Evolutionary conservation across 2,888 invertebrate genomes (phyloP).

Genomic region (Sesamia inferens): DNA sequence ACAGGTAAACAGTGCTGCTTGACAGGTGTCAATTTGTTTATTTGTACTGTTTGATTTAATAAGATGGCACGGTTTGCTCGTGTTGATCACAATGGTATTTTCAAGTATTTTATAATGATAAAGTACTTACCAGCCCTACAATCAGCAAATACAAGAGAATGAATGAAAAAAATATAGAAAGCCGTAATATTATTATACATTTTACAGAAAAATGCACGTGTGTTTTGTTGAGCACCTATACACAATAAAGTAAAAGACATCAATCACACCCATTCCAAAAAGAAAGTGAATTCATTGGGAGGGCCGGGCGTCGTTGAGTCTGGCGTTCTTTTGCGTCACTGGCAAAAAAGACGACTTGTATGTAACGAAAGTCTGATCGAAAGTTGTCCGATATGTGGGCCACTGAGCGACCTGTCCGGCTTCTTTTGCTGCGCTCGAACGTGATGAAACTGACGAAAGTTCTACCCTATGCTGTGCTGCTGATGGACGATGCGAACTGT

Average conservation of each 20-base stretch:
- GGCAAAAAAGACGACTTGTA: slow-evolving; percentile 81
- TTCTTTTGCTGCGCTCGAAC: slow-evolving; percentile 67
- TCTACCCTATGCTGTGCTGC: slow-evolving; percentile 58
- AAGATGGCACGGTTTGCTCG: slow-evolving; percentile 26
- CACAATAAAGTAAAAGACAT: slow-evolving; percentile 56
- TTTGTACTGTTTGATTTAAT: slow-evolving; percentile 30
- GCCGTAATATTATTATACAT: not conserved
- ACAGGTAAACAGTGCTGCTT: too few species aligned
- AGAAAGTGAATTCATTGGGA: slow-evolving; percentile 79
- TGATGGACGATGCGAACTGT: slow-evolving; percentile 28
- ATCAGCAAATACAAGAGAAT: slow-evolving; percentile 17
- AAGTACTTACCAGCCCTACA: slow-evolving; percentile 1
- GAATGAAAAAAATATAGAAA: not conserved
- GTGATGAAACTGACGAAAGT: slow-evolving; percentile 77
- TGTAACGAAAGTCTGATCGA: slow-evolving; percentile 88
- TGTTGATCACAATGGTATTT: slow-evolving; percentile 30
- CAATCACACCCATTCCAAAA: slow-evolving; percentile 66
- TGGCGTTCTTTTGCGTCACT: slow-evolving; percentile 77
- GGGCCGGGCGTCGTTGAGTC: slow-evolving; percentile 80
- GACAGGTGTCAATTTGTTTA: slow-evolving; percentile 29
- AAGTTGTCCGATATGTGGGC: slow-evolving; percentile 89
- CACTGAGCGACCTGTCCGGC: slow-evolving; percentile 82
- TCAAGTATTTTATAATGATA: slow-evolving; percentile 29
- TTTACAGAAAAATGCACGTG: slow-evolving; percentile 8
- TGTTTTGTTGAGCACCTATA: slow-evolving; percentile 28